These are phyloP conservation scores for Dicrostonyx torquatus DNA, from an alignment of 2,797 vertebrate species.

Conservation along the genomic window DNA sequence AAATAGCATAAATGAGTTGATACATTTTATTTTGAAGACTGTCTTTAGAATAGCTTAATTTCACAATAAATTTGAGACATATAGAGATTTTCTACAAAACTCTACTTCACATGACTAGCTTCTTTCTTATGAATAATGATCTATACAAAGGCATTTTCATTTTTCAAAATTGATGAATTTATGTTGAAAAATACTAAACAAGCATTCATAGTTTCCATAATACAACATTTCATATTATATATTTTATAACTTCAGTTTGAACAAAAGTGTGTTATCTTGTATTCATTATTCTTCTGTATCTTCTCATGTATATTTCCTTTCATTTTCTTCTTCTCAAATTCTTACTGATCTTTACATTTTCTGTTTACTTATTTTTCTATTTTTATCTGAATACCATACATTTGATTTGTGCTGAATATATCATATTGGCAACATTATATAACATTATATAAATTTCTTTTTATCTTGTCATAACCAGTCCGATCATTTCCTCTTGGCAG, in stretches of 20 bases:
- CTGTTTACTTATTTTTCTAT: neutral
- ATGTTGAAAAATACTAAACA: neutral
- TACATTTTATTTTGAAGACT: neutral
- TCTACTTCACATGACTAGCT: neutral
- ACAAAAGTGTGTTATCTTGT: no score
- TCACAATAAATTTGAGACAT: no score
- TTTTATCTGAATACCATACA: neutral
- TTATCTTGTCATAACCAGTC: neutral
- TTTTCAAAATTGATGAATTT: neutral
- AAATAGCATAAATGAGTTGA: neutral
- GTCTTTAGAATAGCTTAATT: neutral
- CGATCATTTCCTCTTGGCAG: neutral
- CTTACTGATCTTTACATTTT: neutral
- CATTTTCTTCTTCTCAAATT: neutral
- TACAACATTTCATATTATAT: no score
- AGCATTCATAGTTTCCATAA: no score
- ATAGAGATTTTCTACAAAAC: neutral
- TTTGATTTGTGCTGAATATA: neutral
- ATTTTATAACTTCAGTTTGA: no score
- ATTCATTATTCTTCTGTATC: neutral
- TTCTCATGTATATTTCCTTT: neutral
- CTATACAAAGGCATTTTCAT: no score
- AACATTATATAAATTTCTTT: neutral
- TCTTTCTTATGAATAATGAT: neutral
- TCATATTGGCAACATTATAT: no score